Percentiles rank a stretch among this genome's conserved stretches.
Evolutionary conservation across 2,113 vertebrate species (phyloP).

Genomic region (Datnioides undecimradiatus): DNA sequence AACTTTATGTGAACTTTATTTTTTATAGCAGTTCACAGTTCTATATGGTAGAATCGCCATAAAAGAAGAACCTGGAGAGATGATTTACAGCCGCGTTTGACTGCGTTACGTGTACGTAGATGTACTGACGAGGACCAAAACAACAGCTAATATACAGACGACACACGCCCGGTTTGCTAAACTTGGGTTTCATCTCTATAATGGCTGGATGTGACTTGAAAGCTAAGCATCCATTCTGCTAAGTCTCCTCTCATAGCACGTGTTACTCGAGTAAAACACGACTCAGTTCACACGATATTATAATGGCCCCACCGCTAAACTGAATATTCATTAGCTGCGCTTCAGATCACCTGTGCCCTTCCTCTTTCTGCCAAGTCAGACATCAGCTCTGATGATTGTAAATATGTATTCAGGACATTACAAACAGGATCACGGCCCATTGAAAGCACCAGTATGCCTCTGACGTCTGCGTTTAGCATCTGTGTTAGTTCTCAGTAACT

Average conservation of each 20-base stretch:
- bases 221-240: neutral
- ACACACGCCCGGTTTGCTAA: no score
- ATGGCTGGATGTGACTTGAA: neutral
- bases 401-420: neutral
- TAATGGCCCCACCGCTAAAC: neutral
- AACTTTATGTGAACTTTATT: no score
- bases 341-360: conserved; percentile 3
- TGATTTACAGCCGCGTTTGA: no score
- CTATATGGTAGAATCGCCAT: no score
- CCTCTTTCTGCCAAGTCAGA: conserved; percentile 23
- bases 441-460: neutral
- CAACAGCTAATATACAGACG: neutral
- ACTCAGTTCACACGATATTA: conserved; percentile 38
- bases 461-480: neutral
- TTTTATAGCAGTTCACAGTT: no score
- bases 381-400: neutral
- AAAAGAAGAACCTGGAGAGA: no score
- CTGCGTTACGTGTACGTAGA: no score
- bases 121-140: no score
- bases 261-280: neutral
- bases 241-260: neutral
- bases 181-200: neutral
- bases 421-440: neutral
- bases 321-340: conserved; percentile 29
- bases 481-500: neutral